A percentile compares a stretch with the other conserved stretches of the same genome.
These are phyloP conservation scores for Penelope pileata DNA, from an alignment of 2,113 vertebrate genomes.

Conservation along the genomic window DNA sequence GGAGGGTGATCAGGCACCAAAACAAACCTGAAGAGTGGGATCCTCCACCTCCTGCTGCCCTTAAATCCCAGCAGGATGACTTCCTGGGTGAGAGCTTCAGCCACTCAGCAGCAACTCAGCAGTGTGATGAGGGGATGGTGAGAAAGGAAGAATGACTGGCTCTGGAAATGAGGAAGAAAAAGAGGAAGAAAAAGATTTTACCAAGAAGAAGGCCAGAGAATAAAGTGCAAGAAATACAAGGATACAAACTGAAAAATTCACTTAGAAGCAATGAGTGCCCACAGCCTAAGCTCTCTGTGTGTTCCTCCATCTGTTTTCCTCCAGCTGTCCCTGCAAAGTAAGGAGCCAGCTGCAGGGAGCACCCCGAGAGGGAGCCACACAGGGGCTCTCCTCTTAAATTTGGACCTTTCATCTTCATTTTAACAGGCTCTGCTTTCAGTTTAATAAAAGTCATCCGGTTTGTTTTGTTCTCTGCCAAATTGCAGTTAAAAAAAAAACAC, in stretches of 20 bases:
- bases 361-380: neutral
- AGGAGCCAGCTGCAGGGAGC: neutral
- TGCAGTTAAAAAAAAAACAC: neutral
- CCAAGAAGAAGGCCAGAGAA: neutral
- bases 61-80: no score
- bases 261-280: accelerated
- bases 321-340: neutral
- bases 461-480: neutral
- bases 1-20: neutral
- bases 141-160: neutral
- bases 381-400: neutral
- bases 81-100: neutral
- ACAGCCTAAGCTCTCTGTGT: accelerated
- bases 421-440: neutral
- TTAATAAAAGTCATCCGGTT: neutral
- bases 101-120: neutral
- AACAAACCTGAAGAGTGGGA: neutral
- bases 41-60: neutral
- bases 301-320: neutral
- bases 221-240: neutral
- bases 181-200: neutral
- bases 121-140: neutral
- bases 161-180: neutral
- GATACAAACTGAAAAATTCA: neutral
- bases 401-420: neutral